Percentiles rank a stretch among this genome's conserved stretches.
phyloP scores from a whole-genome alignment of 1,140 invertebrate genomes.

The Goniozus legneri region DNA sequence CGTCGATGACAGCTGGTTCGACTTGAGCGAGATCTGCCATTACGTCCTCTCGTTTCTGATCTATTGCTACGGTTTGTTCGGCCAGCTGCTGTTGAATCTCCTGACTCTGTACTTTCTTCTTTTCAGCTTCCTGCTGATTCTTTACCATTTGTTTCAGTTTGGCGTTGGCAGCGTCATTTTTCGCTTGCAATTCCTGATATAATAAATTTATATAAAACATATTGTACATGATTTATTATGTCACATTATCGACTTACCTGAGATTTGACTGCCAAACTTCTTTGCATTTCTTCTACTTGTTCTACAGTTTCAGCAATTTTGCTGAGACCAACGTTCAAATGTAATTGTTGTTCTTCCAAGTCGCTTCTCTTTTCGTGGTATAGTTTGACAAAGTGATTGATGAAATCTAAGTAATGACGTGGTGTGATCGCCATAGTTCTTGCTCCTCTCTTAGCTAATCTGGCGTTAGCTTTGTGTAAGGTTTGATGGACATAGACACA shows the following conservation, averaged over 20 bases:
- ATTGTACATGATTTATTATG: not conserved
- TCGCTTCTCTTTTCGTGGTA: constrained; percentile 98
- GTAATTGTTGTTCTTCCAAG: constrained; percentile 97
- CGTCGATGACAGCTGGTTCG: constrained; percentile 97
- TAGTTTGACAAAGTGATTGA: constrained; percentile 98
- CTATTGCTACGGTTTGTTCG: constrained; percentile 87
- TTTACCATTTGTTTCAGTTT: constrained; percentile 99
- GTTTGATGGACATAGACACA: constrained; percentile 99
- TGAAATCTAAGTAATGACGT: constrained; percentile 98
- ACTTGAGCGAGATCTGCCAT: constrained; percentile 94
- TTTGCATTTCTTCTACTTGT: constrained; percentile 99
- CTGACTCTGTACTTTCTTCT: constrained; percentile 97
- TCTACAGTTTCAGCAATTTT: constrained; percentile 99
- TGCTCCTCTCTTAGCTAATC: constrained; percentile 86
- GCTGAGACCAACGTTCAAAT: constrained; percentile 96
- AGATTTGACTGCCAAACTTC: constrained; percentile 94
- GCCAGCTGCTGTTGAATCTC: constrained; percentile 92
- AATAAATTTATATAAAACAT: not conserved
- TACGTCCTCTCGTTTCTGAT: constrained; percentile 87
- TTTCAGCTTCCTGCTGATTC: constrained; percentile 99
- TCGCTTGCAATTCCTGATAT: constrained; percentile 86
- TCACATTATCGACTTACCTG: constrained; percentile 51
- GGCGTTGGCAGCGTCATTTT: constrained; percentile 97
- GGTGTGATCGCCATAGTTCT: constrained; percentile 97
- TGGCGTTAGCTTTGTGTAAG: constrained; percentile 87